Evolutionary conservation across 1,140 invertebrate species (phyloP).

Genomic region (Brachystomella parvula): DNA sequence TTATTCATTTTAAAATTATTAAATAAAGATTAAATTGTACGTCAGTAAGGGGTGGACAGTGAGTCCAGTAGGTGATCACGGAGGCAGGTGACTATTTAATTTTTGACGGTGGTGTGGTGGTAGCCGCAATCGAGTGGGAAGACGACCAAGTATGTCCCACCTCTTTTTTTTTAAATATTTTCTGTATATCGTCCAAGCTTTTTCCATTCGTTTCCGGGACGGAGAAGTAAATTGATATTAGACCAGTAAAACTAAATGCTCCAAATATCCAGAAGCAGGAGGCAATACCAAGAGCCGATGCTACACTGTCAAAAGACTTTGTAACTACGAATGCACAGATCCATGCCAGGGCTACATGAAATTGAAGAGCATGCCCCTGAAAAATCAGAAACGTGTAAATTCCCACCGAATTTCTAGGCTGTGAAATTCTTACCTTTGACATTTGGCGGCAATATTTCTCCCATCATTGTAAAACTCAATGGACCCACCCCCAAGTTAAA

Average conservation of each 20-base stretch:
- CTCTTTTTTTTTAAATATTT: not conserved
- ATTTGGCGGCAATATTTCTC: constrained; percentile 68
- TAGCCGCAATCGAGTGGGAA: not conserved
- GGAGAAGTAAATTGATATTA: not conserved
- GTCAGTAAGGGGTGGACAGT: too few species aligned
- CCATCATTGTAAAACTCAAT: constrained; percentile 54
- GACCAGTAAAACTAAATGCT: not conserved
- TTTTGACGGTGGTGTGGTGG: too few species aligned
- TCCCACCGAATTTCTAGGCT: not conserved
- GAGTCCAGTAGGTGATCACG: too few species aligned
- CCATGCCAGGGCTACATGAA: not conserved
- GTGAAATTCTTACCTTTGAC: constrained; percentile 55
- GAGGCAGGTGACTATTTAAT: too few species aligned
- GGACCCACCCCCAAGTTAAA: constrained; percentile 4
- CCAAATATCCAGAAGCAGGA: constrained; percentile 5
- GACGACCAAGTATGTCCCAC: not conserved
- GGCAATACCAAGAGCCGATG: not conserved
- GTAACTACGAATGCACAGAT: constrained; percentile 3
- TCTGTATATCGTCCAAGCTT: constrained; percentile 17
- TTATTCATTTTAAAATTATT: too few species aligned
- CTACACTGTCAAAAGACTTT: not conserved
- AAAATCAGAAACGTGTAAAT: not conserved
- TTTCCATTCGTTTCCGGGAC: constrained; percentile 24
- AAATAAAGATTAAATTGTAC: too few species aligned
- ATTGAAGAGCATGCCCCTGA: constrained; percentile 8